Conservation (phyloP, 35 echinoderm and acorn worm species). For the Acanthaster planci region DNA sequence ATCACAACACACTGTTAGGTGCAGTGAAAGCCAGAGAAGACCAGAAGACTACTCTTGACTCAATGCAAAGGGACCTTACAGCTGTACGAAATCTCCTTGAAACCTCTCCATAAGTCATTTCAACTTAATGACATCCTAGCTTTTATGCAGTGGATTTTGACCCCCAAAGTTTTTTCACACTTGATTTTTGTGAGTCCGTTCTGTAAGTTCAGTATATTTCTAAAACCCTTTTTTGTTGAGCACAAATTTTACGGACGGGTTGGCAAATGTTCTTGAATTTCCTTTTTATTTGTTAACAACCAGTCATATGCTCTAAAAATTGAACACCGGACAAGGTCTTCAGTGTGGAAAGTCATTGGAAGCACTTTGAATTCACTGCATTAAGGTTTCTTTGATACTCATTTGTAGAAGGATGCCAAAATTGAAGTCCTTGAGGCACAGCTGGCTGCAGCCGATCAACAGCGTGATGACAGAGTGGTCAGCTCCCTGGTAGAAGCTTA, state of each 20-base stretch:
- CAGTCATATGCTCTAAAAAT: background rate
- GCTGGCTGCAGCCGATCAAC: constrained; percentile 38
- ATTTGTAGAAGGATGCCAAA: constrained; percentile 63
- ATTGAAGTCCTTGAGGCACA: constrained; percentile 66
- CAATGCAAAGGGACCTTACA: constrained; percentile 30
- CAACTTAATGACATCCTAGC: too few relatives aligned
- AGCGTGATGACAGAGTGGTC: constrained; percentile 52
- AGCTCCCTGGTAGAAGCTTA: constrained; percentile 52
- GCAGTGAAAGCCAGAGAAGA: constrained; percentile 36
- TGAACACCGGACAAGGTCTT: background rate
- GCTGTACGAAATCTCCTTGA: constrained; percentile 34
- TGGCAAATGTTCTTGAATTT: too few relatives aligned
- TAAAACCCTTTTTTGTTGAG: too few relatives aligned
- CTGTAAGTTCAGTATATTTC: too few relatives aligned
- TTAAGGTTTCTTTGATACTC: background rate
- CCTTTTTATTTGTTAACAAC: too few relatives aligned
- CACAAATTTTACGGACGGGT: too few relatives aligned
- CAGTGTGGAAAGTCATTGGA: too few relatives aligned
- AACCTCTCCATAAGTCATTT: too few relatives aligned
- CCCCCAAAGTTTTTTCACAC: too few relatives aligned
- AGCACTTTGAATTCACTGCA: too few relatives aligned
- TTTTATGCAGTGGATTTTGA: too few relatives aligned
- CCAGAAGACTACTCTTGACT: constrained; percentile 12
- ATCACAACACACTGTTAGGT: constrained; percentile 34
- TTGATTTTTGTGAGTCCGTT: too few relatives aligned